Percentiles rank a stretch among this genome's conserved stretches.
Evolutionary conservation across 1,140 invertebrate species (phyloP).

Genomic region (Probaryconus sp.): DNA sequence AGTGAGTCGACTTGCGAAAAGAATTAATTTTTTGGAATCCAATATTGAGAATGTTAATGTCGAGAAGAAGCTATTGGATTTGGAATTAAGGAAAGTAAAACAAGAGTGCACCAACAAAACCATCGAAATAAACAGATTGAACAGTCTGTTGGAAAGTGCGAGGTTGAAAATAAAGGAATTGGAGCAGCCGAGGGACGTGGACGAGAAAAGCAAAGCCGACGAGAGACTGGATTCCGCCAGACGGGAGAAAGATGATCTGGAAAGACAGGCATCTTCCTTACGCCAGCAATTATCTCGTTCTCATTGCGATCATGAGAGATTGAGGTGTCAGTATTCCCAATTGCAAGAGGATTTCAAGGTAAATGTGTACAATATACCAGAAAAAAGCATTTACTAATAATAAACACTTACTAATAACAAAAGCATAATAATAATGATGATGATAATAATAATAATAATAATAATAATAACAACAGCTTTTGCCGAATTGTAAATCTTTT

Average conservation of each 20-base stretch:
- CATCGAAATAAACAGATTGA: conserved; percentile 87
- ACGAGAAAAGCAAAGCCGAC: conserved; percentile 78
- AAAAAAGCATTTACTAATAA: no score
- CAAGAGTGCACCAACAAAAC: conserved; percentile 80
- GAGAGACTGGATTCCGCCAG: conserved; percentile 85
- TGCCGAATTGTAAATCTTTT: background rate
- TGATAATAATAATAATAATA: no score
- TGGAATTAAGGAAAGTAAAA: conserved; percentile 83
- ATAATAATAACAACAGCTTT: no score
- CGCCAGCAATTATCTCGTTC: conserved; percentile 87
- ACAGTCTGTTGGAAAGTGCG: conserved; percentile 88
- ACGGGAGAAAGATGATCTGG: conserved; percentile 84
- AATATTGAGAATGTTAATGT: conserved; percentile 84
- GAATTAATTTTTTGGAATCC: conserved; percentile 83
- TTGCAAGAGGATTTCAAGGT: conserved; percentile 90
- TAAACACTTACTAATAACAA: no score
- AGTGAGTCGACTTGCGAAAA: conserved; percentile 82
- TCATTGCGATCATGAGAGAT: conserved; percentile 85
- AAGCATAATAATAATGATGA: no score
- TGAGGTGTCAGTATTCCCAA: conserved; percentile 85
- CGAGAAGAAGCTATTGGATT: conserved; percentile 85
- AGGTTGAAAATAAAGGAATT: conserved; percentile 79
- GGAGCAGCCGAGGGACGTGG: conserved; percentile 72
- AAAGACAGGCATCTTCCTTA: conserved; percentile 84
- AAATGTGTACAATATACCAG: no score